A percentile compares a stretch with the other conserved stretches of the same genome.
These are phyloP conservation scores for Crotophaga sulcirostris DNA, from an alignment of 2,113 vertebrate species.

Conservation along the genomic window DNA sequence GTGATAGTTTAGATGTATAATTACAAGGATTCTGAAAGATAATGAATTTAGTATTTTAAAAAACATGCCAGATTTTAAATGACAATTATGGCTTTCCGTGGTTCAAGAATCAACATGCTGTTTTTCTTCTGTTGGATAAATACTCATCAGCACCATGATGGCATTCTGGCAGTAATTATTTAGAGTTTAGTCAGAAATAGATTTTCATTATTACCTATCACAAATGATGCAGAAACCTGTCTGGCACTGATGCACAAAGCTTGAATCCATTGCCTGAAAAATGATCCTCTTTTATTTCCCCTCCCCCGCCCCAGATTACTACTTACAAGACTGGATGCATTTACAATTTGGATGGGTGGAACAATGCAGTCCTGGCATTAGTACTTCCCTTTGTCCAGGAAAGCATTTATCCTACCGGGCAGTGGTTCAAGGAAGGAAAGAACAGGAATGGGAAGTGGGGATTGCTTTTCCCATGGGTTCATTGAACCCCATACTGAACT, in stretches of 20 bases:
- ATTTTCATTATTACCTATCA: neutral
- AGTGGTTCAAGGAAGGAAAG: neutral
- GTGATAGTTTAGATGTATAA: constrained; percentile 7
- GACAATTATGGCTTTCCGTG: constrained; percentile 41
- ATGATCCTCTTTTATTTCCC: accelerated
- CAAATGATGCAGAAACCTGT: neutral
- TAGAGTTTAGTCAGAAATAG: neutral
- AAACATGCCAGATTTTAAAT: constrained; percentile 55
- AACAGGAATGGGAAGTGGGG: neutral
- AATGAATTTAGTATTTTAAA: constrained; percentile 64
- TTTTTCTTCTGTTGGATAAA: constrained; percentile 63
- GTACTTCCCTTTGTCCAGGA: accelerated
- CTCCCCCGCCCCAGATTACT: accelerated
- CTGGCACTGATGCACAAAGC: neutral
- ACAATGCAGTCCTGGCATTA: neutral
- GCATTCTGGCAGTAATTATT: constrained; percentile 44
- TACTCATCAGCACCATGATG: constrained; percentile 17
- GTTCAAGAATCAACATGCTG: constrained; percentile 27
- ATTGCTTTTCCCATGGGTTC: neutral
- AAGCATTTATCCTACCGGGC: neutral
- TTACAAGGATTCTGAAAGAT: constrained; percentile 48
- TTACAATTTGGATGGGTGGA: neutral
- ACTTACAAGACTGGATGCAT: neutral
- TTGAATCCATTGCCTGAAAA: neutral
- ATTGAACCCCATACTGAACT: neutral